phyloP scores from a whole-genome alignment of 2,113 vertebrate species.

The Poecile atricapillus region DNA sequence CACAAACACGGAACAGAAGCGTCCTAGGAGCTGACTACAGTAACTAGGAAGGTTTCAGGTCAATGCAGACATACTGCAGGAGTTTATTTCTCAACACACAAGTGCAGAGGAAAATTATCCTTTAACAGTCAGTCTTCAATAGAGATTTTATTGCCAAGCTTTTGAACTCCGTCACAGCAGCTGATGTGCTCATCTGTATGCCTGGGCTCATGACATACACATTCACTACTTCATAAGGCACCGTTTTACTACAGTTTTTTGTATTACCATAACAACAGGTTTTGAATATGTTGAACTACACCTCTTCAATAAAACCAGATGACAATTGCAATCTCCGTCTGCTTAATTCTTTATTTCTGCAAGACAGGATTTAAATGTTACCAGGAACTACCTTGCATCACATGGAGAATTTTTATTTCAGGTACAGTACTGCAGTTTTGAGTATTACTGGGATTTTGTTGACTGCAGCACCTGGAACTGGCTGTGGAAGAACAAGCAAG shows the following conservation, averaged over 20 bases:
- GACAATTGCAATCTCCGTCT: not conserved
- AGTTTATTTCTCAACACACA: not conserved
- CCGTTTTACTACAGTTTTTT: not conserved
- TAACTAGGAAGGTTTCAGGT: not conserved
- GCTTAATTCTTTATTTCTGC: constrained; percentile 61
- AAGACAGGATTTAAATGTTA: constrained; percentile 60
- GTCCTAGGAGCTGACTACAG: not conserved
- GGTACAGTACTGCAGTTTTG: not conserved
- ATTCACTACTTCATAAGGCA: not conserved
- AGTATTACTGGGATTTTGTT: not conserved
- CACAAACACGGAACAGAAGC: not conserved
- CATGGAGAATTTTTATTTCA: constrained; percentile 7
- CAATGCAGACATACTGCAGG: not conserved
- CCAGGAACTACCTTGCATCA: constrained; percentile 8
- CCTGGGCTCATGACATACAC: not conserved
- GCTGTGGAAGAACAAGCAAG: constrained; percentile 21
- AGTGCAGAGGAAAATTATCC: not conserved
- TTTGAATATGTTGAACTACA: constrained; percentile 33
- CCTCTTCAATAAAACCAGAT: constrained; percentile 7
- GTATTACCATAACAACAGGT: constrained; percentile 31
- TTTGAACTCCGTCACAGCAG: not conserved
- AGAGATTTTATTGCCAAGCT: not conserved
- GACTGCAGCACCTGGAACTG: not conserved
- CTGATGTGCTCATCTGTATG: not conserved
- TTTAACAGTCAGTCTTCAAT: not conserved